Evolutionary conservation across 2,113 vertebrate species (phyloP), one percentile per base, ranked within the genome.

Genomic region (Nannobrachium achirus): DNA sequence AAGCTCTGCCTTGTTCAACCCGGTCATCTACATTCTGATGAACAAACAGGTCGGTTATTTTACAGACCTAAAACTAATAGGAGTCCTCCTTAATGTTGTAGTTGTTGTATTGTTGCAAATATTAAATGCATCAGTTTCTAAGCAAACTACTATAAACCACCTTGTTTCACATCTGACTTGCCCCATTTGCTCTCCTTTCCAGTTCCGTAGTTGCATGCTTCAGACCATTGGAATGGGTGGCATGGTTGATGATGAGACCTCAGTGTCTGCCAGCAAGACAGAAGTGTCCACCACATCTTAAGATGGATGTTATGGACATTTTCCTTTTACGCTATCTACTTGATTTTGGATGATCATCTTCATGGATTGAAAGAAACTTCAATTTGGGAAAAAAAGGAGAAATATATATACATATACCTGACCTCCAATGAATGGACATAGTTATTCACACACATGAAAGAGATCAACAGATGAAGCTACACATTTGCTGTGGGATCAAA

Each of bases 131-230:
- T n/a, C n/a, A n/a, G n/a, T 33, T 33, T 3, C 6, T 33, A 33
- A 33, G 25, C 25, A 33, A 33, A 33, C 6, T 3, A 5, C 25
- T 33, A 25, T 25, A 25, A 25, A 25, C 20, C n/a, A n/a, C 38
- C 11, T n/a, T n/a, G n/a, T n/a, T n/a, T 16, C 14, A 63, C 19
- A 9, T 44, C 6, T 15, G 50, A 8, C 0, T 66, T 69, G n/a
- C 68, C 78, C 10, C 13, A 55, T 51, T 8, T 53, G 2, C 0
- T 68, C 69, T 60, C 66, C 7, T 11, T 79, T 73, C 77, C 84
- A 95, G 94, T 95, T 95, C 87, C 89, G 92, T 84, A 94, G 93
- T 51, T 94, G 94, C 89, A 95, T 94, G 93, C 83, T 95, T 72
- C 87, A 79, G 69, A 90, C 93, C 0, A 79, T 95, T 77, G 84